Evolutionary conservation across 2,888 invertebrate species (phyloP), one percentile per base, ranked within the genome.

Genomic region (Glyphotaelius pellucidus): DNA sequence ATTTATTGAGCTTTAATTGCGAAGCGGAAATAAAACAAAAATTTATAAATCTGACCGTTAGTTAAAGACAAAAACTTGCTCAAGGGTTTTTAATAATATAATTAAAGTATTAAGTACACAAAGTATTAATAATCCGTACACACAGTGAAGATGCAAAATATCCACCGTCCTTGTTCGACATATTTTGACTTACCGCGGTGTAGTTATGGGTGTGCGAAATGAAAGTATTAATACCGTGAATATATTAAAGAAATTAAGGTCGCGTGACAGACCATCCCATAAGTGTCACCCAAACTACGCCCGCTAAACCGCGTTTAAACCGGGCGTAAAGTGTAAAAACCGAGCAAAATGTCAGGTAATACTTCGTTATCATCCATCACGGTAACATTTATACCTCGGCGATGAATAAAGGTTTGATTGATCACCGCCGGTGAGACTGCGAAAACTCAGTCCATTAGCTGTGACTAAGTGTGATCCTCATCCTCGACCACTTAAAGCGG

Each of bases 341-440:
- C 79, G 88, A 31, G 31, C 88, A 79, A 81, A 91, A 84, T 80
- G 92, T 90, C 90, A 90, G 92, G 92, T 90, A 91, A 89, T 89
- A 89, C 92, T 90, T 91, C 89, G 84, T 92, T 89, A 92, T 91
- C 92, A 93, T 93, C 91, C 92, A 90, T 92, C 92, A 93, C 47
- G 91, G 89, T 38, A 90, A 89, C 93, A 92, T 90, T 93, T 89
- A 92, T 91, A 89, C 90, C 84, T n/a, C 79, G 35, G 79, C 83
- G 42, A 90, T 38, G 91, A 88, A 91, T 88, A 84, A 89, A 86
- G 89, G 79, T 86, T 90, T 93, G 93, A 93, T 93, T 92, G 93
- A 93, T 93, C 89, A 85, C 90, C 88, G 32, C 80, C 92, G 87
- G 92, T 92, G 92, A 92, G 90, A 89, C 83, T 89, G 92, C 92